Evolutionary conservation across 2,113 vertebrate genomes (phyloP).

Genomic region (Lipotes vexillifer): DNA sequence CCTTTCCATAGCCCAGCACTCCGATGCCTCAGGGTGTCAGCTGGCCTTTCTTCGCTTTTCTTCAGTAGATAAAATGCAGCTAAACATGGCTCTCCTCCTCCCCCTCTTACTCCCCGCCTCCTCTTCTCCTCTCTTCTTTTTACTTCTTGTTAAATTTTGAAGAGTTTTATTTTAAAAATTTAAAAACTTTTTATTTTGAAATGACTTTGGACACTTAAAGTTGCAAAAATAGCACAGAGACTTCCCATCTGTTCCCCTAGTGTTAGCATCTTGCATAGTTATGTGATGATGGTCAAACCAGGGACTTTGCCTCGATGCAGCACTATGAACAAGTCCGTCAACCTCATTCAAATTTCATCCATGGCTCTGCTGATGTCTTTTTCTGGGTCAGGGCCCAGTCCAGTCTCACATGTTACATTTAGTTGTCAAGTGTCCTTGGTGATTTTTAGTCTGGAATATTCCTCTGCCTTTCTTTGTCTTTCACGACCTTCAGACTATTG

Average conservation of each 20-base stretch:
- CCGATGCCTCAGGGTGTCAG: rapidly evolving
- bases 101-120: too few species aligned
- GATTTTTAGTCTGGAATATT: neutral
- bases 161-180: neutral
- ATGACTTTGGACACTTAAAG: neutral
- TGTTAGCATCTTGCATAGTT: neutral
- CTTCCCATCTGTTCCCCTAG: neutral
- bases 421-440: neutral
- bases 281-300: neutral
- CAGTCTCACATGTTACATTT: neutral
- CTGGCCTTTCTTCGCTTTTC: neutral
- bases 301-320: neutral
- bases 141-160: neutral
- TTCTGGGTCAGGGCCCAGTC: too few species aligned
- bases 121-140: neutral
- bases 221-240: neutral
- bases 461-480: neutral
- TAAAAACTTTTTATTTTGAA: neutral
- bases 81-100: neutral
- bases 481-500: neutral
- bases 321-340: neutral
- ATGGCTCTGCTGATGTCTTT: neutral
- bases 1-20: neutral
- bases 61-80: neutral
- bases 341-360: neutral